Conservation (phyloP, 2,797 vertebrate species). For the Hydrolagus colliei region DNA sequence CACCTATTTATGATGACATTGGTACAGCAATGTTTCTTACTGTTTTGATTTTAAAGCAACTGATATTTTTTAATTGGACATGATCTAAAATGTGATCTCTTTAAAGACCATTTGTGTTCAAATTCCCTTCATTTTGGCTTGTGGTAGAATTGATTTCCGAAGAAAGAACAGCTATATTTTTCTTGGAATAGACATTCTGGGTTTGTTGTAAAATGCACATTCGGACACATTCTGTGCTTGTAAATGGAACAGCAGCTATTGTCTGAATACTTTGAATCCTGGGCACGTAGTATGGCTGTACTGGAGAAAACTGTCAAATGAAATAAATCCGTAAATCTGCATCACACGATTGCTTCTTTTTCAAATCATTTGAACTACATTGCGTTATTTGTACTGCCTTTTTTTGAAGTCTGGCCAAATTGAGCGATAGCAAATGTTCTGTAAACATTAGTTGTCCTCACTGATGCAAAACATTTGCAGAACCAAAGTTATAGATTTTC, state of each 20-base stretch:
- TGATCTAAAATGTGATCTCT: background rate
- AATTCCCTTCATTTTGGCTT: slow-evolving; percentile 25
- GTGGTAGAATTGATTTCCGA: slow-evolving; percentile 14
- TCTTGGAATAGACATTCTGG: background rate
- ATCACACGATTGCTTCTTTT: slow-evolving; percentile 2
- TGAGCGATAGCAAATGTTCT: no score
- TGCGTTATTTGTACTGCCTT: no score
- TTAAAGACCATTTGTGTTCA: background rate
- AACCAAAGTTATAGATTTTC: no score
- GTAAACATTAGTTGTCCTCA: no score
- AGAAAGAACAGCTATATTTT: slow-evolving; percentile 25
- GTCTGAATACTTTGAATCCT: slow-evolving; percentile 29
- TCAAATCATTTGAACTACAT: background rate
- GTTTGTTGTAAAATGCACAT: slow-evolving; percentile 23
- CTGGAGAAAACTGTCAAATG: slow-evolving; percentile 16
- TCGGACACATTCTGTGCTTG: slow-evolving; percentile 27
- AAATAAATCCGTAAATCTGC: slow-evolving; percentile 30
- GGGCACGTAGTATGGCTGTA: slow-evolving; percentile 31
- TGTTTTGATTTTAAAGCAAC: slow-evolving; percentile 3
- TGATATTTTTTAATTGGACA: slow-evolving; percentile 12
- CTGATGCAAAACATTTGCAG: no score
- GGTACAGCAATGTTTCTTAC: slow-evolving; percentile 23
- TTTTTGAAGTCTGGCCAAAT: no score
- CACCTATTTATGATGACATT: slow-evolving; percentile 22
- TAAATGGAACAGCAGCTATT: slow-evolving; percentile 30